These are phyloP conservation scores for Tylochromis polylepis DNA, from an alignment of 2,113 vertebrate species.

Conservation along the genomic window DNA sequence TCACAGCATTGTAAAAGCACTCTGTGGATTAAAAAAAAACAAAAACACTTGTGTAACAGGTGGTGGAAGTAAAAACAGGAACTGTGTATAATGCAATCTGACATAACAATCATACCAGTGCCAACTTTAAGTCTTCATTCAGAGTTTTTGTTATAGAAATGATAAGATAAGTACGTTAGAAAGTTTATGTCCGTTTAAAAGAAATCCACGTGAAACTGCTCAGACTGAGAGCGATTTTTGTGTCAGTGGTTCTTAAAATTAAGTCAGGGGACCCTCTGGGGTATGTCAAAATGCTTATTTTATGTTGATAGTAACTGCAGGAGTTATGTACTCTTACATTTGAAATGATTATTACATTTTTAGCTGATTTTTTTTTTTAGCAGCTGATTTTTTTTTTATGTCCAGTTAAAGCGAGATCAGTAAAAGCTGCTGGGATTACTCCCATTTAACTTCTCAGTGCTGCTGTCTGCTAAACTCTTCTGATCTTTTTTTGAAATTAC, in stretches of 20 bases:
- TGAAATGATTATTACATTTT: no score
- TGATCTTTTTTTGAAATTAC: no score
- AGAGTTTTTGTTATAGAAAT: neutral
- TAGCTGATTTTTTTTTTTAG: no score
- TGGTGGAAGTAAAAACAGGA: neutral
- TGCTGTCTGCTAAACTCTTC: no score
- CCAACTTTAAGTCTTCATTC: neutral
- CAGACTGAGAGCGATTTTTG: neutral
- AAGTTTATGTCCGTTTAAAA: neutral
- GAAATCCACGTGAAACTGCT: neutral
- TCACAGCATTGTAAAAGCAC: neutral
- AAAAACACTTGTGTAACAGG: neutral
- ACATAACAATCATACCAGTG: neutral
- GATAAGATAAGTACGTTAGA: neutral
- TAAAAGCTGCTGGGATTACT: no score
- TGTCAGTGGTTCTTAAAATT: neutral
- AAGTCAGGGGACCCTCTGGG: neutral
- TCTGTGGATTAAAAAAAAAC: neutral
- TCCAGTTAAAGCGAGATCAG: no score
- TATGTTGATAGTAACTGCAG: no score
- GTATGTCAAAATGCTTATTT: neutral
- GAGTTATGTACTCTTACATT: no score
- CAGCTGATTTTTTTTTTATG: no score
- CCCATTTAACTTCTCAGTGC: no score
- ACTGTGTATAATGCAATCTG: neutral